phyloP scores from a whole-genome alignment of 2,797 vertebrate genomes.

The Lagodon rhomboides region DNA sequence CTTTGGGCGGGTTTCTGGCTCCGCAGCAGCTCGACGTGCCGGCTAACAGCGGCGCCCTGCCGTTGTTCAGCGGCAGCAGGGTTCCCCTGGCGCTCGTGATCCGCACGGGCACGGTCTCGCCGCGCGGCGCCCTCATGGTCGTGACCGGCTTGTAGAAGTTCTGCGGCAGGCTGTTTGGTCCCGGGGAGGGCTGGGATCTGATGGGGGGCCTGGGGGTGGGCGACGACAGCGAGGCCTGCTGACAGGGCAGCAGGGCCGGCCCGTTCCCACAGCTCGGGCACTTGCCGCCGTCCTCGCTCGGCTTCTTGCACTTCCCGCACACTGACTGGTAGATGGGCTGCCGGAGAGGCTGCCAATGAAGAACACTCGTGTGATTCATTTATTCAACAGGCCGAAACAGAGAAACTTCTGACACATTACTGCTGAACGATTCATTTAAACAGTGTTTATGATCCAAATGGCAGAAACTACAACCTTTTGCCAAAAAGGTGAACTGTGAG shows the following conservation, averaged over 20 bases:
- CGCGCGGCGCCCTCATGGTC: slow-evolving; percentile 73
- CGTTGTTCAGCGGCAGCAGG: slow-evolving; percentile 83
- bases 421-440: too few relatives aligned
- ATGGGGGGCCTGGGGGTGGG: slow-evolving; percentile 88
- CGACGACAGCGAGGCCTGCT: slow-evolving; percentile 80
- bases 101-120: slow-evolving; percentile 77
- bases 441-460: too few relatives aligned
- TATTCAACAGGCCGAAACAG: too few relatives aligned
- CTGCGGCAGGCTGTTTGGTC: slow-evolving; percentile 83
- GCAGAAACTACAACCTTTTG: too few relatives aligned
- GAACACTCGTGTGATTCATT: not conserved
- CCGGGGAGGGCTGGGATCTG: slow-evolving; percentile 85
- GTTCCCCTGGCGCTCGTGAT: slow-evolving; percentile 78
- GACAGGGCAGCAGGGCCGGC: slow-evolving; percentile 80
- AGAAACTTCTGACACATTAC: too few relatives aligned
- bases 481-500: too few relatives aligned
- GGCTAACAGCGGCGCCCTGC: slow-evolving; percentile 81
- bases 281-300: slow-evolving; percentile 85
- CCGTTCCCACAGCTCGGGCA: slow-evolving; percentile 87
- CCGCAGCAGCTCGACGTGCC: slow-evolving; percentile 77
- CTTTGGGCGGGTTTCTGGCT: slow-evolving; percentile 81
- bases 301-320: slow-evolving; percentile 87
- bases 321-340: slow-evolving; percentile 80
- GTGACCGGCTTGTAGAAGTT: slow-evolving; percentile 87
- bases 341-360: slow-evolving; percentile 77